These are phyloP conservation scores for Sebastes oblongus DNA, from an alignment of 2,797 vertebrate species.

Conservation along the genomic window DNA sequence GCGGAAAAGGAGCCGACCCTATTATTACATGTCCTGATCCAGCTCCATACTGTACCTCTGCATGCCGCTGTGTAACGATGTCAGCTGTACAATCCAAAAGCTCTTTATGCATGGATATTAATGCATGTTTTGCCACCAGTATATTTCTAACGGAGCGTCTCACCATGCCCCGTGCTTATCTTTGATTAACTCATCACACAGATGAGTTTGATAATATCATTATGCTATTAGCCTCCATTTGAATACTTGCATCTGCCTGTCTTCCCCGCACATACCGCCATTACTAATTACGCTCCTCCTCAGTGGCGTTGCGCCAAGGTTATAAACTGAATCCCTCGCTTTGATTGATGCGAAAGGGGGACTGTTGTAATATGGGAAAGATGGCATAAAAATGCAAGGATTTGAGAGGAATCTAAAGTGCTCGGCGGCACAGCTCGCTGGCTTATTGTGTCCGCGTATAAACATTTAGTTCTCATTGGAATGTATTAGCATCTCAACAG, in stretches of 20 bases:
- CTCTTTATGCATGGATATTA: conserved; percentile 65
- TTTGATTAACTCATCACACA: conserved; percentile 68
- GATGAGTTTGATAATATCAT: conserved; percentile 70
- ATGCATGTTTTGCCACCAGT: conserved; percentile 61
- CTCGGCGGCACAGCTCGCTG: conserved; percentile 22
- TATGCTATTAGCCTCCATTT: conserved; percentile 64
- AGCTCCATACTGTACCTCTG: conserved; percentile 53
- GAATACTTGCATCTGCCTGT: conserved; percentile 67
- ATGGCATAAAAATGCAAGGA: conserved; percentile 73
- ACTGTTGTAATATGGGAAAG: conserved; percentile 80
- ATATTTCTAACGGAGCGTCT: conserved; percentile 55
- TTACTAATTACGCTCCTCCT: conserved; percentile 61
- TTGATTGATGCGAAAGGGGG: conserved; percentile 58
- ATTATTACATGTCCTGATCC: conserved; percentile 51
- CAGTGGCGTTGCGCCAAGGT: conserved; percentile 56
- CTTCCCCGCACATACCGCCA: conserved; percentile 50
- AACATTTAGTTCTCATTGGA: conserved; percentile 49
- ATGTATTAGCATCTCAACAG: conserved; percentile 45
- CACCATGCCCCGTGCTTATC: conserved; percentile 53
- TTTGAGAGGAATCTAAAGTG: conserved; percentile 32
- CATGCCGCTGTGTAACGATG: conserved; percentile 58
- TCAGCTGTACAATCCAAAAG: conserved; percentile 43
- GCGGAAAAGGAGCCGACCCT: conserved; percentile 1
- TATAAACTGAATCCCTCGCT: conserved; percentile 48
- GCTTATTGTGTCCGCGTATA: conserved; percentile 28